A percentile compares a stretch with the other conserved stretches of the same genome.
Conservation (phyloP, 1,140 invertebrate species). For the Ptiloglossa arizonensis region DNA sequence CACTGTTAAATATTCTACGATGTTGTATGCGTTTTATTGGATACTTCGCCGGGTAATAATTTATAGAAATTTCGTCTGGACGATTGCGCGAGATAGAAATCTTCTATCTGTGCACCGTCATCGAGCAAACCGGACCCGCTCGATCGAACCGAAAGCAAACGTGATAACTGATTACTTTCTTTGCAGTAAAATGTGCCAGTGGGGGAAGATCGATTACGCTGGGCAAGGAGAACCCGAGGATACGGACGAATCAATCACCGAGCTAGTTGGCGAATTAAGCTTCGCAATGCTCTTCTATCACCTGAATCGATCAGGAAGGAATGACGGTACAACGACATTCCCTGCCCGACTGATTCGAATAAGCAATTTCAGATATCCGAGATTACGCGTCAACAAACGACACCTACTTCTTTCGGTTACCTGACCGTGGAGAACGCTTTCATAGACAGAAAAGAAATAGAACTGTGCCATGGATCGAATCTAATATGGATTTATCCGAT, state of each 20-base stretch:
- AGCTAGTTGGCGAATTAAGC: slow-evolving; percentile 57
- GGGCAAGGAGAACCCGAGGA: slow-evolving; percentile 51
- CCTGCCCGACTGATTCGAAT: slow-evolving; percentile 18
- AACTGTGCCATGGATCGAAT: no score
- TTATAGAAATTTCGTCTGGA: no score
- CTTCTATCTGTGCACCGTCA: not conserved
- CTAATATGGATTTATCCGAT: not conserved
- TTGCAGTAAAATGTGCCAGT: slow-evolving; percentile 4
- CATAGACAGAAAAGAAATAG: not conserved
- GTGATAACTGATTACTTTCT: slow-evolving; percentile 49
- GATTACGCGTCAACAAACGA: slow-evolving; percentile 34
- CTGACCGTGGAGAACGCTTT: not conserved
- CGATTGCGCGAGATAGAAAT: not conserved
- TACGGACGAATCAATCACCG: slow-evolving; percentile 68
- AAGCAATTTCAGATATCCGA: slow-evolving; percentile 47
- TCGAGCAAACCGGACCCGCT: not conserved
- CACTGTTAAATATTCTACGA: no score
- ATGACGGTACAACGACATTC: slow-evolving; percentile 24
- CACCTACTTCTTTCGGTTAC: not conserved
- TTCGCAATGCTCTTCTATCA: slow-evolving; percentile 28
- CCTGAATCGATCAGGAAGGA: slow-evolving; percentile 54
- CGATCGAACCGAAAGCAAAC: not conserved
- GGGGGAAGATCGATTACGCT: slow-evolving; percentile 54
- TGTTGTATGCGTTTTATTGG: no score
- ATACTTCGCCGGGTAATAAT: no score